Percentiles rank a stretch among this genome's conserved stretches.
Evolutionary conservation across 1,140 invertebrate genomes (phyloP).

Genomic region (Grapholita molesta): DNA sequence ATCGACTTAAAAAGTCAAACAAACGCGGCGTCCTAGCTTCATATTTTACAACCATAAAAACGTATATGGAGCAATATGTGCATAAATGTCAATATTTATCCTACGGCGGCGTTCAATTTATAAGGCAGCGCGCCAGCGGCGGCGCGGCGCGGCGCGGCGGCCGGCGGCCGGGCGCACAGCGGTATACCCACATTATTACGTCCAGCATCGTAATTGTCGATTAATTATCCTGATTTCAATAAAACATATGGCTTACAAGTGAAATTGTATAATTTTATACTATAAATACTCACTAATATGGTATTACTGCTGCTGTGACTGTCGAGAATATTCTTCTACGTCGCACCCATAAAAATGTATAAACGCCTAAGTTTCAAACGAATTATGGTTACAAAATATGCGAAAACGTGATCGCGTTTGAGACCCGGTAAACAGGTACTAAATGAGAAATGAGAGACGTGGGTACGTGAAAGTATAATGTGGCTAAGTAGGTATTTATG

Average conservation of each 20-base stretch:
- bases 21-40: slow-evolving; percentile 57
- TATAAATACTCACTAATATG: slow-evolving; percentile 61
- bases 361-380: slow-evolving; percentile 35
- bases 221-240: slow-evolving; percentile 74
- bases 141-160: slow-evolving; percentile 22
- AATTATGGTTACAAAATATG: slow-evolving; percentile 53
- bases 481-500: slow-evolving; percentile 57
- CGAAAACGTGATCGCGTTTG: slow-evolving; percentile 44
- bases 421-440: slow-evolving; percentile 33
- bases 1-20: slow-evolving; percentile 57
- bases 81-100: slow-evolving; percentile 75
- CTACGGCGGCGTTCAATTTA: slow-evolving; percentile 34
- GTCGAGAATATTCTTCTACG: slow-evolving; percentile 37
- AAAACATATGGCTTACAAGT: slow-evolving; percentile 66
- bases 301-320: slow-evolving; percentile 49
- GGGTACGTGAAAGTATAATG: slow-evolving; percentile 51
- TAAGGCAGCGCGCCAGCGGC: slow-evolving; percentile 39
- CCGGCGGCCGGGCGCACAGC: slow-evolving; percentile 44
- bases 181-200: slow-evolving; percentile 58
- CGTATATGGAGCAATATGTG: slow-evolving; percentile 76
- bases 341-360: slow-evolving; percentile 51
- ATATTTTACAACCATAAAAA: slow-evolving; percentile 76
- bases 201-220: slow-evolving; percentile 73
- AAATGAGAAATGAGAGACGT: slow-evolving; percentile 24
- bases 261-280: slow-evolving; percentile 68